Percentiles rank a stretch among this genome's conserved stretches.
phyloP scores from a whole-genome alignment of 2,888 invertebrate genomes.

The Entomobrya multifasciata region DNA sequence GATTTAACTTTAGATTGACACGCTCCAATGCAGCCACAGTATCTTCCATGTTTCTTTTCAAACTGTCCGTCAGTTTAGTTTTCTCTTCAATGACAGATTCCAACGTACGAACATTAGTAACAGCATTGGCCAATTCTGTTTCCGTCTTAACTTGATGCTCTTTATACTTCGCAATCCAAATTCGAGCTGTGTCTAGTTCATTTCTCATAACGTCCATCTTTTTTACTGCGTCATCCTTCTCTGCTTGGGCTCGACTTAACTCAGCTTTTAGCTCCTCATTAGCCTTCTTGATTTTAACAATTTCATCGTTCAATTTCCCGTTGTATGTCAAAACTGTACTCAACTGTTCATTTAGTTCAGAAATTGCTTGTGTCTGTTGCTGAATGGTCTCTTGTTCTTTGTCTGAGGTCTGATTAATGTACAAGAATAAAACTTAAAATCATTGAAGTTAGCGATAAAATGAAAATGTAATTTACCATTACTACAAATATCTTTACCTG shows the following conservation, averaged over 20 bases:
- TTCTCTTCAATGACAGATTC: slow-evolving; percentile 47
- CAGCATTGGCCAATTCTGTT: slow-evolving; percentile 9
- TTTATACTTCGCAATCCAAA: slow-evolving; percentile 38
- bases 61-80: slow-evolving; percentile 37
- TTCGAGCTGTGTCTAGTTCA: slow-evolving; percentile 45
- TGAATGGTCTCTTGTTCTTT: slow-evolving; percentile 19
- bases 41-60: slow-evolving; percentile 60
- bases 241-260: not conserved
- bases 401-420: not conserved
- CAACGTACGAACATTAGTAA: not conserved
- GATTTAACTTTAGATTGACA: slow-evolving; percentile 49
- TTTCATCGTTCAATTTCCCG: slow-evolving; percentile 41
- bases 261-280: slow-evolving; percentile 14
- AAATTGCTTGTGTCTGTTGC: slow-evolving; percentile 9
- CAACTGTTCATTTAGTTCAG: slow-evolving; percentile 44
- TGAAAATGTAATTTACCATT: not conserved
- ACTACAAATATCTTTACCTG: not conserved
- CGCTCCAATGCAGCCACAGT: slow-evolving; percentile 45
- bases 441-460: not conserved
- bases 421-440: not conserved
- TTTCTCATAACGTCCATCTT: slow-evolving; percentile 37
- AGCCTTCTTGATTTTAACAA: not conserved
- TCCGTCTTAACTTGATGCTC: slow-evolving; percentile 24
- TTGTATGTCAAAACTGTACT: slow-evolving; percentile 37
- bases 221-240: not conserved